Conservation (phyloP, 2,797 vertebrate genomes). For the Coluber constrictor region DNA sequence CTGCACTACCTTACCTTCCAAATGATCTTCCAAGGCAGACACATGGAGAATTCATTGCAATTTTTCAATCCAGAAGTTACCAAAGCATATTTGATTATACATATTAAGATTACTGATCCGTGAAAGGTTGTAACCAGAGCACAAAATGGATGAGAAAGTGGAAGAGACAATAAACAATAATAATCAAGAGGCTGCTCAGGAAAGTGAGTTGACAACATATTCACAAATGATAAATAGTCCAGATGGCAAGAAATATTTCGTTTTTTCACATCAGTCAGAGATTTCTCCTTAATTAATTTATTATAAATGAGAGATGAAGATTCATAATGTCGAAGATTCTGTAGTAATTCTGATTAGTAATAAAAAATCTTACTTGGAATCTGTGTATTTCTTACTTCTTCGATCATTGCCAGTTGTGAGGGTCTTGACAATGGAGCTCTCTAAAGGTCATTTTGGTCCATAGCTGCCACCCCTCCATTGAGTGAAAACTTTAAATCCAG, state of each 20-base stretch:
- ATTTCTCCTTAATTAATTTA: neutral
- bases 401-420: neutral
- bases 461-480: neutral
- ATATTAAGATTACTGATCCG: too few species aligned
- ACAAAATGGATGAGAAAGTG: neutral
- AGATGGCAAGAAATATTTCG: neutral
- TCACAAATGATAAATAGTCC: neutral
- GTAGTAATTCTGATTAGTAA: neutral
- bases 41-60: too few species aligned
- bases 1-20: too few species aligned
- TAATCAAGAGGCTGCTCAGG: neutral
- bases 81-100: too few species aligned
- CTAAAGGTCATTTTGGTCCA: neutral
- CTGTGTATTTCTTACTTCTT: neutral
- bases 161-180: neutral
- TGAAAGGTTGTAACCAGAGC: neutral
- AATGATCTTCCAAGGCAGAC: too few species aligned
- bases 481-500: neutral
- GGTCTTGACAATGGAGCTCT: neutral
- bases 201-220: neutral
- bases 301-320: neutral
- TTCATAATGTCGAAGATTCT: neutral
- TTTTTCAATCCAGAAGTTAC: too few species aligned
- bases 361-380: neutral
- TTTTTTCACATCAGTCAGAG: neutral